Base-by-base conservation (phyloP, 2,888 invertebrate genomes). In the Strigamia maritima region DNA sequence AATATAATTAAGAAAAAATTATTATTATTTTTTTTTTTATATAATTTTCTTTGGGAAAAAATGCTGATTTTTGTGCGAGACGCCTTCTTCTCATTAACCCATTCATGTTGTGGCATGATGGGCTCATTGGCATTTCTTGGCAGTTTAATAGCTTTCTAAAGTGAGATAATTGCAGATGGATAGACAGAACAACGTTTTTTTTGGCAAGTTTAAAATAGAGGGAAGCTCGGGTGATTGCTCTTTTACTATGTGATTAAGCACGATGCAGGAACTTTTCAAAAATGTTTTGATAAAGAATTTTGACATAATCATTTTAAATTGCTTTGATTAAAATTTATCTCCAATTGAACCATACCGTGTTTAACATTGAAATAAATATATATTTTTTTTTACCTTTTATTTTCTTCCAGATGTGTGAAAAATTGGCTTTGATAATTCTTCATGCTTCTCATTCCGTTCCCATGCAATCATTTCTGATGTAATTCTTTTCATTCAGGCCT, bases 401-500 rank as follows among this genome's bases (percentile, higher is more conserved):
- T 49, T 49, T 49, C 49, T 49, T 3, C n/a, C n/a, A 77, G 19
- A 78, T 19, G n/a, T 44, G 44, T 16, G 28, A 49, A 35, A 70
- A n/a, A 16, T 79, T 28, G 35, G 74, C 54, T 60, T 79, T 80
- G 79, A 49, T 49, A 74, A 28, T n/a, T 77, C 35, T 75, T 35
- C 35, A 31, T 74, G 74, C 74, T 35, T 74, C 74, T 74, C 74
- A 74, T 35, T 76, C 24, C 40, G 76, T 76, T 74, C 74, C 35
- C 49, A 49, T n/a, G 49, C 49, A 49, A 49, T 49, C 49, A 49
- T 76, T 76, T 76, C 38, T 76, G 28, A 31, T 74, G 35, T 74
- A 28, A 31, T 76, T 76, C 85, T 85, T 83, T 84, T 86, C 79
- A 88, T 90, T 76, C 90, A 92, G 87, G 88, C 88, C 81, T 91